phyloP scores from a whole-genome alignment of 2,888 invertebrate genomes.

The Gandaritis pyraliata region DNA sequence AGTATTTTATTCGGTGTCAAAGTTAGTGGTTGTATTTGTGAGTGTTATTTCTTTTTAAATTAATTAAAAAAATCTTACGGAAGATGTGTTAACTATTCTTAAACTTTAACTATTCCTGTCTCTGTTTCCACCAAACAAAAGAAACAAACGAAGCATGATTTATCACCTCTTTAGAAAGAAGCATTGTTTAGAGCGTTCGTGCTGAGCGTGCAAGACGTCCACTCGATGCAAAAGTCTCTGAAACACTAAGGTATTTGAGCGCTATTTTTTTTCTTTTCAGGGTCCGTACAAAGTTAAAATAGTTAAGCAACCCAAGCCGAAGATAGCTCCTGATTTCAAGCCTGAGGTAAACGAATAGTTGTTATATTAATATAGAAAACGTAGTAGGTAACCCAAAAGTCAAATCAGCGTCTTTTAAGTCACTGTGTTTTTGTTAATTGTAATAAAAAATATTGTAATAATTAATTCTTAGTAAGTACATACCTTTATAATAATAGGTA shows the following conservation, averaged over 20 bases:
- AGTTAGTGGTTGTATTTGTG: conserved; percentile 33
- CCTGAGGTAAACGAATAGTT: conserved; percentile 61
- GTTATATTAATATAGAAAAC: not conserved
- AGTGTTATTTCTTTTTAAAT: conserved; percentile 8
- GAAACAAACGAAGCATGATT: too few species aligned
- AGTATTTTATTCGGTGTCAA: conserved; percentile 28
- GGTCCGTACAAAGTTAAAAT: conserved; percentile 82
- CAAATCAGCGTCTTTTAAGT: not conserved
- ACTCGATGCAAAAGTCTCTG: too few species aligned
- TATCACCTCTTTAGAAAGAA: too few species aligned
- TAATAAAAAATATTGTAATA: not conserved
- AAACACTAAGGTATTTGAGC: too few species aligned
- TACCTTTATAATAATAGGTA: not conserved
- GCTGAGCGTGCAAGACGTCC: too few species aligned
- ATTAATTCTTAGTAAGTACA: not conserved
- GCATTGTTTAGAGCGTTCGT: too few species aligned
- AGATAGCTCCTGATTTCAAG: conserved; percentile 72
- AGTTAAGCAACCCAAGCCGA: conserved; percentile 80
- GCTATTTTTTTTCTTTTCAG: conserved; percentile 55
- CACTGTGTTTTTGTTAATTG: not conserved
- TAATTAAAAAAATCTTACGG: too few species aligned
- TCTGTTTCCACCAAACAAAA: too few species aligned
- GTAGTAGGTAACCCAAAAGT: conserved; percentile 14
- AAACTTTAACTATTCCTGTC: too few species aligned
- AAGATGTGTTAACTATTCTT: not conserved